A percentile compares a stretch with the other conserved stretches of the same genome.
These are phyloP conservation scores for Drosophila mojavensis DNA, from an alignment of 1,140 invertebrate genomes.

Conservation along the genomic window DNA sequence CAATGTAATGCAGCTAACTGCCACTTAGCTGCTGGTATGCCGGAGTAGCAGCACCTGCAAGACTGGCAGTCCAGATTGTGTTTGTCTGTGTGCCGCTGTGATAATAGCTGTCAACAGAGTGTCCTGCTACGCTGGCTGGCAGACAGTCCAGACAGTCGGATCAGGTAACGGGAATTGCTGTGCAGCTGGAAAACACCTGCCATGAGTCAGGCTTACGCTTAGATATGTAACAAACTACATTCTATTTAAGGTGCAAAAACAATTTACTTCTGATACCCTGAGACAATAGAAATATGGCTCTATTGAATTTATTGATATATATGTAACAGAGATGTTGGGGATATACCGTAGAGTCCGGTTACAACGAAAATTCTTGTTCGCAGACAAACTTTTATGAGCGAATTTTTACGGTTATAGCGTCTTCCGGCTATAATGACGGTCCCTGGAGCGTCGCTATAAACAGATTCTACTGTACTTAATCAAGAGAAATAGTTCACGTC, in stretches of 20 bases:
- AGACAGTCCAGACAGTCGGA: background rate
- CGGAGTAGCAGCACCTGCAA: background rate
- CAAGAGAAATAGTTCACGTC: too few relatives aligned
- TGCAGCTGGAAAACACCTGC: background rate
- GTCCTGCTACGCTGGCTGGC: background rate
- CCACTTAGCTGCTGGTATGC: slow-evolving; percentile 2
- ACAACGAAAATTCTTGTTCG: too few relatives aligned
- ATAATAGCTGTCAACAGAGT: slow-evolving; percentile 5
- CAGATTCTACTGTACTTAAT: too few relatives aligned
- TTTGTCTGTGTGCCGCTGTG: background rate
- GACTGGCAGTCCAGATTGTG: background rate
- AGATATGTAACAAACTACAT: background rate
- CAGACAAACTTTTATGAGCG: too few relatives aligned
- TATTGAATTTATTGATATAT: too few relatives aligned
- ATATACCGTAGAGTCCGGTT: too few relatives aligned
- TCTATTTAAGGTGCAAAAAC: background rate
- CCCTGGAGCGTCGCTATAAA: too few relatives aligned
- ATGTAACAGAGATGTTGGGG: too few relatives aligned
- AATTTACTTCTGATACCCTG: too few relatives aligned
- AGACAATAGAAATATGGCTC: too few relatives aligned
- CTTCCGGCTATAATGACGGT: too few relatives aligned
- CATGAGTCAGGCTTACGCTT: background rate
- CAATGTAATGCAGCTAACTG: background rate
- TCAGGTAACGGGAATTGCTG: background rate
- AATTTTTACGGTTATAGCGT: too few relatives aligned